Evolutionary conservation across 1,140 invertebrate species (phyloP).

Genomic region (Belonocnema kinseyi): DNA sequence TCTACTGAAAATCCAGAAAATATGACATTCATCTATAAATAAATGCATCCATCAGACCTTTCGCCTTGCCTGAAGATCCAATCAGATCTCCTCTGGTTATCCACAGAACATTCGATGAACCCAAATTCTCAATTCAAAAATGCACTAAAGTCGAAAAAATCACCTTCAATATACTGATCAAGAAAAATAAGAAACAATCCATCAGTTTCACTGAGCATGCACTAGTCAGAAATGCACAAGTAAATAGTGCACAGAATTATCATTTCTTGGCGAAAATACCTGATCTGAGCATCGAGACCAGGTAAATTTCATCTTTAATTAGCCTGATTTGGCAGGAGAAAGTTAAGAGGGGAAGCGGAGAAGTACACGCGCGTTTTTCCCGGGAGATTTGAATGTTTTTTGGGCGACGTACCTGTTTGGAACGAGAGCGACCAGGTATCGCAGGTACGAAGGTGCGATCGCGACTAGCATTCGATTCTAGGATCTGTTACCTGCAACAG

Average conservation of each 20-base stretch:
- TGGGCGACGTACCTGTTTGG: slow-evolving; percentile 40
- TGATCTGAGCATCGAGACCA: neutral
- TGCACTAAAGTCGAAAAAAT: neutral
- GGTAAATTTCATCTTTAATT: neutral
- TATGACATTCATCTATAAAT: neutral
- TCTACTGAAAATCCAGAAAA: neutral
- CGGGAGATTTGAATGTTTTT: neutral
- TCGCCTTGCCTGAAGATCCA: neutral
- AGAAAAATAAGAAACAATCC: neutral
- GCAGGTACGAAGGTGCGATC: slow-evolving; percentile 55
- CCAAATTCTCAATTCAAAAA: neutral
- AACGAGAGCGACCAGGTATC: slow-evolving; percentile 52
- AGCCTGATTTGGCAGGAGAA: neutral
- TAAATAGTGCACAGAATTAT: neutral
- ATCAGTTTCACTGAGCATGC: neutral
- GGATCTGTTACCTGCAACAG: slow-evolving; percentile 30
- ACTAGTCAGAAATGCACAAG: neutral
- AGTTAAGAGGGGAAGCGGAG: neutral
- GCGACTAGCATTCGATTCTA: slow-evolving; percentile 37
- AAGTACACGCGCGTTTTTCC: neutral
- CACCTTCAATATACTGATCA: neutral
- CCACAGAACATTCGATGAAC: neutral
- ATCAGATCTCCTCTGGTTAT: neutral
- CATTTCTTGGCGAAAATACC: neutral
- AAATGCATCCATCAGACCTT: neutral